These are phyloP conservation scores for Limosa lapponica DNA, from an alignment of 2,797 vertebrate species.

Conservation along the genomic window DNA sequence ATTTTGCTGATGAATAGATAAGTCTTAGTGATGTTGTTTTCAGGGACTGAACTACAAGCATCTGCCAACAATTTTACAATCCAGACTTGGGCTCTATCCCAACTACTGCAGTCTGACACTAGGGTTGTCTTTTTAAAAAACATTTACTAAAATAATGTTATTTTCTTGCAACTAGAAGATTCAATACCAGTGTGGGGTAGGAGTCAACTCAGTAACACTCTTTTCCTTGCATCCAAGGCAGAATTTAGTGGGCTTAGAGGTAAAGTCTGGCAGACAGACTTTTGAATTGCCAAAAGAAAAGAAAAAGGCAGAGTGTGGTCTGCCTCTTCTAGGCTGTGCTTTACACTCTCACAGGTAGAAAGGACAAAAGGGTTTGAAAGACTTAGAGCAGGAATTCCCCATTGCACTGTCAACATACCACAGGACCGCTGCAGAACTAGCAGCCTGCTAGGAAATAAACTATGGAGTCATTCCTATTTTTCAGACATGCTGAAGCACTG, in stretches of 20 bases:
- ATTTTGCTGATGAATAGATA: neutral
- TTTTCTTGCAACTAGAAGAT: neutral
- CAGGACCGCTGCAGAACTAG: neutral
- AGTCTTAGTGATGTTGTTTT: neutral
- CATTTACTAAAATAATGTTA: neutral
- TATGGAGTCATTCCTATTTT: neutral
- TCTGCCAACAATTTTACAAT: neutral
- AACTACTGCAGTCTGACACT: neutral
- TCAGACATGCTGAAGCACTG: neutral
- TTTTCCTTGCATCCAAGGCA: neutral
- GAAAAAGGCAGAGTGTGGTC: neutral
- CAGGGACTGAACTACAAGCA: neutral
- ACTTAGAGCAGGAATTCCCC: neutral
- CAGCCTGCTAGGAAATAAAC: neutral
- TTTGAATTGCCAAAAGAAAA: neutral
- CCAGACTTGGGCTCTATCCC: neutral
- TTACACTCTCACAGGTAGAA: neutral
- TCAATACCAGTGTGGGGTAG: neutral
- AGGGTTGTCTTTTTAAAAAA: accelerated
- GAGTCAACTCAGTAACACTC: neutral
- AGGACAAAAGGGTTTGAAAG: neutral
- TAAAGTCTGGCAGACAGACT: neutral
- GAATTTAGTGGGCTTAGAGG: neutral
- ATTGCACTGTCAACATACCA: neutral
- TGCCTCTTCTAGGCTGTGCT: neutral